phyloP scores from a whole-genome alignment of 1,140 invertebrate species.

The Dendroctonus ponderosae region DNA sequence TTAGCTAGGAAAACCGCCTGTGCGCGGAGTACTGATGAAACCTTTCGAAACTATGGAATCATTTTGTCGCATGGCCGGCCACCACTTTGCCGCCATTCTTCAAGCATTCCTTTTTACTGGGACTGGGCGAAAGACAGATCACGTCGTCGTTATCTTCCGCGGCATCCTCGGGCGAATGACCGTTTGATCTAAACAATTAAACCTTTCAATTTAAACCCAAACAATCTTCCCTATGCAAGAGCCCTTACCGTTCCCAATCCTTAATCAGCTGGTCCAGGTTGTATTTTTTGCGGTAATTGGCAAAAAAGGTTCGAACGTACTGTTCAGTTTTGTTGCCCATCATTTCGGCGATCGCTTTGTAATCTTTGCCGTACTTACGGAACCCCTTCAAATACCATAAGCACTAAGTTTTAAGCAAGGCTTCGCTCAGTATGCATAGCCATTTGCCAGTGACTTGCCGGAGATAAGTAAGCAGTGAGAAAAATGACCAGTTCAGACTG shows the following conservation, averaged over 20 bases:
- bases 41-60: constrained; percentile 12
- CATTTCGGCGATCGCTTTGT: constrained; percentile 91
- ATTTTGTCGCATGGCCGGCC: constrained; percentile 16
- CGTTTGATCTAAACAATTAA: constrained; percentile 57
- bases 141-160: constrained; percentile 46
- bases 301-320: constrained; percentile 87
- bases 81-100: constrained; percentile 28
- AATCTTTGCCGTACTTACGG: constrained; percentile 93
- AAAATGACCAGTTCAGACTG: not conserved
- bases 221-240: constrained; percentile 2
- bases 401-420: not conserved
- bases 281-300: constrained; percentile 85
- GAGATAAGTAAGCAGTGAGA: not conserved
- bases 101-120: constrained; percentile 41
- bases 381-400: constrained; percentile 59
- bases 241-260: constrained; percentile 71
- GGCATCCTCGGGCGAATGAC: constrained; percentile 47
- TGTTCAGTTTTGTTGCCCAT: constrained; percentile 93
- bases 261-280: constrained; percentile 86
- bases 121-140: constrained; percentile 48
- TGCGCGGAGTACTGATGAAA: no score
- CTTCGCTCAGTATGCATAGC: not conserved
- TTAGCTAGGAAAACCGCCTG: no score
- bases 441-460: no score
- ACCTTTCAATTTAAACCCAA: not conserved